Evolutionary conservation across 2,797 vertebrate genomes (phyloP), one percentile per base, ranked within the genome.

Genomic region (Lithobates sylvaticus): DNA sequence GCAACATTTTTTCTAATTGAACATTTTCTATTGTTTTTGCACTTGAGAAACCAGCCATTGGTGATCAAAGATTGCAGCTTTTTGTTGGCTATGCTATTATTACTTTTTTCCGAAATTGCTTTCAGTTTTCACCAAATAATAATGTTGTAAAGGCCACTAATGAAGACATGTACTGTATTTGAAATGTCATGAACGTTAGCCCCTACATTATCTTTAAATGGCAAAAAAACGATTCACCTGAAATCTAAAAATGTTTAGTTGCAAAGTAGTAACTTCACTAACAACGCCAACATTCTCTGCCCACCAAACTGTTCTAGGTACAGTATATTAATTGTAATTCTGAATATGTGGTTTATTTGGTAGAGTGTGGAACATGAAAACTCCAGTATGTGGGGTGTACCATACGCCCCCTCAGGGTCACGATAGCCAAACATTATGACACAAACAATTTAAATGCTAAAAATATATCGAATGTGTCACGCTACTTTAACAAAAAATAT

Each of bases 101-200:
- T 5, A 70, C 36, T 26, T 10, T 68, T 84, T 58, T 65, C 18
- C 32, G 3, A 47, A 65, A 61, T 32, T 29, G 44, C 39, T 67
- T 76, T 68, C 16, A 76, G 12, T 29, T 76, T 77, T 44, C 54
- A 71, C 44, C 67, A 71, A 77, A 71, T 70, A 84, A 77, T 70
- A 83, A 76, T 69, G 73, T 70, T 79, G 47, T 21, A 77, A 50
- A 75, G 32, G 16, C 64, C 42, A 84, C 39, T 47, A 32, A 84
- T 54, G 69, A 76, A 68, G 61, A 47, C 72, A 76, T 54, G 42
- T n/a, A 18, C 13, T 23, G 21, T n/a, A 65, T 69, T 50, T 76
- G 72, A 76, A 76, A 84, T 84, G 39, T 21, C 61, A 84, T 54
- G 42, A 54, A 36, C 74, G 5, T 15, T 58, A 42, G 16, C 50